Base-by-base conservation (phyloP, 2,797 vertebrate genomes). In the Enteromius afrohamiltoni region DNA sequence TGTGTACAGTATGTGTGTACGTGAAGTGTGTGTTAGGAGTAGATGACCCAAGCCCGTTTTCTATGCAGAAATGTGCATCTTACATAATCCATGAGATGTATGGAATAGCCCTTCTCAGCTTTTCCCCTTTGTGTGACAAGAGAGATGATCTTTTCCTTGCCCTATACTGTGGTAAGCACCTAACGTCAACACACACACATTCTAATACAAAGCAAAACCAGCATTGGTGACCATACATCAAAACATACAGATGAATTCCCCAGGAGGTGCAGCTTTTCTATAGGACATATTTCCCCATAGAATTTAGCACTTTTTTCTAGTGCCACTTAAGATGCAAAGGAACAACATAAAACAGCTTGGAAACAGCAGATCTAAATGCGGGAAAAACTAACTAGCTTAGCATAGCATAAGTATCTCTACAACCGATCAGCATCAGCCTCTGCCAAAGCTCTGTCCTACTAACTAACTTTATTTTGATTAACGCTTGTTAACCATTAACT, bases 11-110 rank as follows among this genome's bases (percentile, higher is more conserved):
- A 45, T 78, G 55, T 6, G 73, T 60, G 77, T 67, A 37, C 14
- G 5, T 62, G 77, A 68, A 29, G 37, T 83, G 23, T 34, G 70
- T n/a, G 19, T 77, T 68, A 31, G 60, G 45, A 68, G 73, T 31
- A 77, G 74, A 77, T 77, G 81, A 83, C 64, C 81, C 65, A 69
- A 83, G 51, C 13, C 40, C 45, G 37, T 67, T 85, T 88, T 79
- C 85, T 92, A 90, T 87, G 87, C 77, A 29, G 87, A 86, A 89
- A 85, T 34, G 68, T 86, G 49, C 86, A 75, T 77, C 90, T 94
- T 93, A 93, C 92, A 93, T 92, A 93, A 94, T 92, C 88, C 89
- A 89, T 87, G 86, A 85, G 89, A 89, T 86, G 69, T 86, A 90
- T 85, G 85, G 90, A 92, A 93, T 90, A 90, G 86, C 87, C 88